Evolutionary conservation across 2,113 vertebrate species (phyloP).

Genomic region (Corvus moneduloides): DNA sequence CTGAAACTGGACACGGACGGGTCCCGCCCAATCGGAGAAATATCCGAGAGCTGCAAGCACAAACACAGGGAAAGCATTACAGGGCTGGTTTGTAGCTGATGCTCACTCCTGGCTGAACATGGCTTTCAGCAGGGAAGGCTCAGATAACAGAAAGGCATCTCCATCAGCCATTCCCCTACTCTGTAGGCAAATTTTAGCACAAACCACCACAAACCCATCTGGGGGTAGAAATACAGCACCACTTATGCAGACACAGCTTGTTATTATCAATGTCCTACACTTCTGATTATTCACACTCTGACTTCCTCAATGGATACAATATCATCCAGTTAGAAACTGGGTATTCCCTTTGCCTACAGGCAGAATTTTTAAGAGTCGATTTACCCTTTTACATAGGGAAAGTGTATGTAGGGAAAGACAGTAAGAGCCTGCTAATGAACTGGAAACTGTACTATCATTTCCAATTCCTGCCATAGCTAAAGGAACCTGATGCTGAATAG

Average conservation of each 20-base stretch:
- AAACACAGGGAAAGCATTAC: background rate
- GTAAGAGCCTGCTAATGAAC: background rate
- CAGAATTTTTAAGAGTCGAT: background rate
- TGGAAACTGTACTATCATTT: background rate
- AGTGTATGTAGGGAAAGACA: background rate
- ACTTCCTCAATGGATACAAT: background rate
- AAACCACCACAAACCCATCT: background rate
- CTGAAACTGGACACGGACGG: conserved; percentile 95
- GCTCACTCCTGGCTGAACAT: background rate
- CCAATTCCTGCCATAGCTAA: background rate
- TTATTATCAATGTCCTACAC: background rate
- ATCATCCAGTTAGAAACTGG: background rate
- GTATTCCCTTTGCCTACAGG: background rate
- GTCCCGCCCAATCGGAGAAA: conserved; percentile 90
- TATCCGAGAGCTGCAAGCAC: conserved; percentile 85
- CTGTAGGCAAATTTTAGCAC: background rate
- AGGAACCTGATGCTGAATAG: background rate
- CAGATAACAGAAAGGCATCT: background rate
- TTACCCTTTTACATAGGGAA: background rate
- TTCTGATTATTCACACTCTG: background rate
- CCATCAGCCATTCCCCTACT: background rate
- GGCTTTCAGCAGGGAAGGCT: background rate
- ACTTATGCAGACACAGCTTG: background rate
- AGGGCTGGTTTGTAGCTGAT: accelerated
- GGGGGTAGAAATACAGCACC: background rate